Percentiles rank a stretch among this genome's conserved stretches.
phyloP scores from a whole-genome alignment of 2,888 invertebrate genomes.

The Acanthoscelides obtectus region DNA sequence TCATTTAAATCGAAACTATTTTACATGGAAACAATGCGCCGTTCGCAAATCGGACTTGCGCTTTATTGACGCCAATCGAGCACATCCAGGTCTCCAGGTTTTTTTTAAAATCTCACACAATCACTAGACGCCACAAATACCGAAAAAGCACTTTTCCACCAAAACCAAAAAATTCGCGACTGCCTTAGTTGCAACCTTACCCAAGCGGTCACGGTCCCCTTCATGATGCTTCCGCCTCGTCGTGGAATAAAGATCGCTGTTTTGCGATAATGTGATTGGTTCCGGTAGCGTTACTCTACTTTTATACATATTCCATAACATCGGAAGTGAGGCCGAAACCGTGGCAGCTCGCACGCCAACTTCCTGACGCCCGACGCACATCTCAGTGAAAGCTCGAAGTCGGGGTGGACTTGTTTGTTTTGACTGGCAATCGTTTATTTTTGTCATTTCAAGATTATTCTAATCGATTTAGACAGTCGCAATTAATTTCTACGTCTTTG shows the following conservation, averaged over 20 bases:
- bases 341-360: neutral
- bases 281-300: neutral
- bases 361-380: neutral
- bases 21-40: no score
- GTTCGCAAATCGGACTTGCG: no score
- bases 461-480: no score
- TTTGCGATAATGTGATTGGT: neutral
- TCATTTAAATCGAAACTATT: no score
- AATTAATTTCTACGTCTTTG: no score
- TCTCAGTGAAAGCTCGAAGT: neutral
- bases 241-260: slow-evolving; percentile 7
- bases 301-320: neutral
- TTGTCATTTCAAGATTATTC: no score
- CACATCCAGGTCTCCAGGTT: no score
- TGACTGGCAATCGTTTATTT: no score
- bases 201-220: slow-evolving; percentile 25
- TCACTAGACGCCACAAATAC: neutral
- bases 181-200: slow-evolving; percentile 16
- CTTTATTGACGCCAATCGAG: no score
- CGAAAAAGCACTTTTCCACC: neutral
- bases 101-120: no score
- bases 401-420: neutral
- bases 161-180: slow-evolving; percentile 1
- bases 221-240: slow-evolving; percentile 1
- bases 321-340: neutral